Percentiles rank a stretch among this genome's conserved stretches.
Evolutionary conservation across 2,113 vertebrate genomes (phyloP).

Genomic region (Heloderma charlesbogerti): DNA sequence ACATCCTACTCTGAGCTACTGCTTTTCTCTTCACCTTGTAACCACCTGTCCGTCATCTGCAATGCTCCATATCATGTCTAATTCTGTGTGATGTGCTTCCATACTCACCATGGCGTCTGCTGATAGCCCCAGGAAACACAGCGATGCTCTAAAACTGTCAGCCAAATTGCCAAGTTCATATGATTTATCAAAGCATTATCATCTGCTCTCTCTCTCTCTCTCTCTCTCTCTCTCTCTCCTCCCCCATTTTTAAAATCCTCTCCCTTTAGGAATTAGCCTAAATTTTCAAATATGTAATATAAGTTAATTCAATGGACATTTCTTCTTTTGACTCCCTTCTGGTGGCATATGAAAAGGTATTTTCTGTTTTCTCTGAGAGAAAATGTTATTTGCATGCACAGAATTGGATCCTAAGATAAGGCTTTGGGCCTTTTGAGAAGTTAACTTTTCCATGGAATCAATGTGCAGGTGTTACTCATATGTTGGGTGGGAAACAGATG

Average conservation of each 20-base stretch:
- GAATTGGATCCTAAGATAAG: neutral
- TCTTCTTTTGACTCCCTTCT: neutral
- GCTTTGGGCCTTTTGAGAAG: neutral
- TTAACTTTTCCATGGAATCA: neutral
- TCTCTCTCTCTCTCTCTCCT: too few relatives aligned
- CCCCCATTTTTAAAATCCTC: too few relatives aligned
- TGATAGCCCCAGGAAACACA: conserved; percentile 5
- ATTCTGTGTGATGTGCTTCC: neutral
- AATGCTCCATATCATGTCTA: neutral
- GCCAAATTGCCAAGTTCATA: neutral
- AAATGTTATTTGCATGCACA: neutral
- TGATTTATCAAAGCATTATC: conserved; percentile 3
- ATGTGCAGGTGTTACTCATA: neutral
- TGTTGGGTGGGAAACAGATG: neutral
- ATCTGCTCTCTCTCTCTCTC: too few relatives aligned
- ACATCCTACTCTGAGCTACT: neutral
- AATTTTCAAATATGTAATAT: neutral
- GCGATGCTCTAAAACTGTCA: neutral
- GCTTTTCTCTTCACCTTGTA: neutral
- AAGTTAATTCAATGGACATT: neutral
- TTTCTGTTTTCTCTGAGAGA: neutral
- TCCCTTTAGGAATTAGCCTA: neutral
- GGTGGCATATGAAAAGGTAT: neutral
- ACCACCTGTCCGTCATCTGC: neutral
- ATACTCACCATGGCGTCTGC: neutral